These are phyloP conservation scores for Ischnus inquisitorius DNA, from an alignment of 2,888 invertebrate species.

Conservation along the genomic window DNA sequence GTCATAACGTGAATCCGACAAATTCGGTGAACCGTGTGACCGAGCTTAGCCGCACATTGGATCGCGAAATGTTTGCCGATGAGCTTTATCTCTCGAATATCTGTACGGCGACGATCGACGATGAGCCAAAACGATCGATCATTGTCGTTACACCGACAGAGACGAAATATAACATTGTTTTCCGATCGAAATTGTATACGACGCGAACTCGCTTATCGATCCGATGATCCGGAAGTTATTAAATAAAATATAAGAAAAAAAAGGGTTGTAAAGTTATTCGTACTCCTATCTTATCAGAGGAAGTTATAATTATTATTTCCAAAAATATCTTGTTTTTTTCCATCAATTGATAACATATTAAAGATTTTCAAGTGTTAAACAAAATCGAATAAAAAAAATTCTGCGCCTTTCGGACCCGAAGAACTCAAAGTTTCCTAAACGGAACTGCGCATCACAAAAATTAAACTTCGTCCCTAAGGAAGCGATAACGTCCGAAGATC, in stretches of 20 bases:
- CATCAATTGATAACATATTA: too few species aligned
- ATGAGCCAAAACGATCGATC: conserved; percentile 16
- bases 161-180: background rate
- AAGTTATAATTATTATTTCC: too few species aligned
- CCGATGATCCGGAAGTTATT: background rate
- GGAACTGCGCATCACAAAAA: background rate
- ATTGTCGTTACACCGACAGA: conserved; percentile 13
- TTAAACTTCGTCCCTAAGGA: background rate
- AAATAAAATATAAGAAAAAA: too few species aligned
- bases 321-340: too few species aligned
- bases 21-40: conserved; percentile 40
- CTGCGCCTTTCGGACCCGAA: too few species aligned
- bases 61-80: background rate
- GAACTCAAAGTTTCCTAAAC: too few species aligned
- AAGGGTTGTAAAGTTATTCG: too few species aligned
- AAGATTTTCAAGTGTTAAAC: too few species aligned
- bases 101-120: background rate
- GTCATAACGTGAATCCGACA: conserved; percentile 26
- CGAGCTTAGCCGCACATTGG: background rate
- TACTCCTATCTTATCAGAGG: too few species aligned
- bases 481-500: background rate
- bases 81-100: conserved; percentile 2
- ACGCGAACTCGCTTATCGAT: background rate
- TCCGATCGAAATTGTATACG: background rate
- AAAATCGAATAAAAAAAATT: too few species aligned